Evolutionary conservation across 2,797 vertebrate genomes (phyloP), one percentile per base, ranked within the genome.

Genomic region (Tauraco hartlaubi): DNA sequence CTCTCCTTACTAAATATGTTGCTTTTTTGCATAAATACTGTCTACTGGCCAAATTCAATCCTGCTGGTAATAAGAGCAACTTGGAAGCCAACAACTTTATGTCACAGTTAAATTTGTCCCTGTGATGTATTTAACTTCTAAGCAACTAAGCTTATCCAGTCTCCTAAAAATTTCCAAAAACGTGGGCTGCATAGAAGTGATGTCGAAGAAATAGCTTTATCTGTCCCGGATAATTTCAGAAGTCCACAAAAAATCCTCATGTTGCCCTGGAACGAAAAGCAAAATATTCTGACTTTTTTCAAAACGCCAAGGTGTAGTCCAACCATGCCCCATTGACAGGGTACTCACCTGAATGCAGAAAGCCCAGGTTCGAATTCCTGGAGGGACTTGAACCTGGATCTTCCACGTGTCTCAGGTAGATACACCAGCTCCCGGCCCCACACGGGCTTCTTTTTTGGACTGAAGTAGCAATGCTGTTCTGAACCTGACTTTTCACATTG

Each of bases 71-170:
- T 63, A 86, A 71, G 43, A 91, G 33, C 64, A 96, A 54, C 67
- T 91, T 79, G 82, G 78, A 94, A 95, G 59, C 85, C 73, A 90
- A 55, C 46, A 75, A 82, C 78, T 84, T 92, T 85, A 84, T 94
- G 91, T 86, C 80, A 93, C 33, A 58, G 28, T 37, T 71, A 88
- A 90, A 91, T 87, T 61, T 82, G 61, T 56, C 43, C 37, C 56
- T 83, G 46, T 68, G 46, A 91, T 73, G 46, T 44, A 58, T 92
- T 82, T 90, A 58, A 76, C 33, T 84, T 79, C 72, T 76, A 48
- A 90, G 64, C 8, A 5, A 92, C 37, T 72, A 63, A 75, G 44
- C 28, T 58, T 75, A 58, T 22, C 19, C 71, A 52, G 43, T 54
- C 44, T 82, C 51, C 56, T 67, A 71, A 94, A 91, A 78, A 10